Evolutionary conservation across 1,140 invertebrate species (phyloP), one percentile per base, ranked within the genome.

Genomic region (Drosophila repleta): DNA sequence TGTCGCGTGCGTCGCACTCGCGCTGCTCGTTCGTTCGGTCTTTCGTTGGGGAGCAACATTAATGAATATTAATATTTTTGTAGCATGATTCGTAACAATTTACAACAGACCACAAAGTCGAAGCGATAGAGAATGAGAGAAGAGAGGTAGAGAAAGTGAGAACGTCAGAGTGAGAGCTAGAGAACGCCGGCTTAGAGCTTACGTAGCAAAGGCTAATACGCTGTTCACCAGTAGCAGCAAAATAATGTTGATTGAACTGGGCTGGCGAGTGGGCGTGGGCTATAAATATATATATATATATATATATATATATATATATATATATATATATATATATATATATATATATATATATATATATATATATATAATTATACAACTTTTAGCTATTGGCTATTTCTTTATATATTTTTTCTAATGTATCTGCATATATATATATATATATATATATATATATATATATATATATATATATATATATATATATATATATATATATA

Each of bases 51-150:
- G 21, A 17, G 55, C 41, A 24, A 74, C 76, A 85, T 78, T 78
- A 78, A 85, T 78, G 82, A 85, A 85, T 87, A 82, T 78, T 82
- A 71, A 41, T 72, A 72, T 69, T 85, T 87, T 81, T 63, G 64
- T 87, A 87, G 82, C 78, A 74, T 85, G 81, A 82, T 81, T 87
- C 76, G 11, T 71, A 66, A 76, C 43, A 52, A 55, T 63, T 74
- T 69, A 17, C n/a, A 43, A 18, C 39, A 43, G 39, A 17, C n/a
- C n/a, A 18, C 39, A 43, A 43, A 43, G 17, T 15, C 39, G 18
- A 43, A 43, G 15, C 1, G n/a, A 15, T 15, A 41, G 15, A 41
- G 15, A 15, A 15, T 15, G 4, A 17, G 13, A 5, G 15, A 41
- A n/a, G n/a, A n/a, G n/a, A n/a, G n/a, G n/a, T 3, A 13, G n/a